These are phyloP conservation scores for Chroicocephalus ridibundus DNA, from an alignment of 2,113 vertebrate genomes.

Conservation along the genomic window DNA sequence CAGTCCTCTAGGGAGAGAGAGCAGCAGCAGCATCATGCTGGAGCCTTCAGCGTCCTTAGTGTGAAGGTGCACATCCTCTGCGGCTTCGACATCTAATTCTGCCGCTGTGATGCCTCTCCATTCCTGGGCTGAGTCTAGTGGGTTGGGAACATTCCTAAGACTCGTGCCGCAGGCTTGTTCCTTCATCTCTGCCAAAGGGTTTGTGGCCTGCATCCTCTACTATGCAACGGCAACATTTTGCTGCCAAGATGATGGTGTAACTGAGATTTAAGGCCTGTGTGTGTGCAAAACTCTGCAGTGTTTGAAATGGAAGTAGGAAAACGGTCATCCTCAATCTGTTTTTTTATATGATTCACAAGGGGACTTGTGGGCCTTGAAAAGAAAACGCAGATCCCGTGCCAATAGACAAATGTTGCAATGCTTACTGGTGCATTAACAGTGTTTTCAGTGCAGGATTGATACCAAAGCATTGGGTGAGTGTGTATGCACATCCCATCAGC, in stretches of 20 bases:
- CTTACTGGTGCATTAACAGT: not conserved
- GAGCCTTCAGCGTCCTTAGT: not conserved
- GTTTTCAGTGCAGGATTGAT: not conserved
- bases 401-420: not conserved
- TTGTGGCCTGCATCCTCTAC: not conserved
- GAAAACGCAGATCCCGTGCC: rapidly evolving
- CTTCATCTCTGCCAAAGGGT: conserved; percentile 6
- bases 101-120: not conserved
- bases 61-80: not conserved
- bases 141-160: not conserved
- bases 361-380: not conserved
- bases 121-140: not conserved
- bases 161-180: not conserved
- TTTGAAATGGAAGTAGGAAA: not conserved
- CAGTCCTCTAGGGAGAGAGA: not conserved
- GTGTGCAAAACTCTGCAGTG: conserved; percentile 7
- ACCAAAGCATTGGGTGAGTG: not conserved
- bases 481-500: not conserved
- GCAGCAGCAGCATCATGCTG: not conserved
- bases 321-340: not conserved
- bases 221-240: not conserved
- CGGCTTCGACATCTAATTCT: not conserved
- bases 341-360: not conserved
- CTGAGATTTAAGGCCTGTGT: not conserved
- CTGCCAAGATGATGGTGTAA: conserved; percentile 33